Evolutionary conservation across 1,140 invertebrate genomes (phyloP), one percentile per base, ranked within the genome.

Genomic region (Zaprionus nigranus): DNA sequence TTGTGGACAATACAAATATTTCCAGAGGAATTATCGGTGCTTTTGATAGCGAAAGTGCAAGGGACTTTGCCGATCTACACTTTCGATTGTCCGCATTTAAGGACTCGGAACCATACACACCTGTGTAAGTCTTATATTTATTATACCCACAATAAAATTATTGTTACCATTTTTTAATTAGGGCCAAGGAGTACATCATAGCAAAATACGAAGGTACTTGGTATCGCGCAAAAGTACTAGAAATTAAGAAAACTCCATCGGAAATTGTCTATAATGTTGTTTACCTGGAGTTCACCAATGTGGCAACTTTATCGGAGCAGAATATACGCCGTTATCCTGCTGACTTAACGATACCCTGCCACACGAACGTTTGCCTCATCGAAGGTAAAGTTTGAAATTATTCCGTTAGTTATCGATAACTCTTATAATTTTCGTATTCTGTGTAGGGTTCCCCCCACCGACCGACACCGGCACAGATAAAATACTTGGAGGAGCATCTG

Each of bases 301-400:
- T 65, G 12, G 72, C 63, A 20, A 64, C 66, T 17, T 17, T 91
- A n/a, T 62, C 54, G 0, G 72, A 62, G 5, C 0, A 58, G 5
- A 56, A 78, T 36, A 92, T 92, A 30, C 76, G 85, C 4, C 90
- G 81, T 11, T 92, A 90, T 82, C 85, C 90, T 3, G n/a, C 38
- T 15, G 62, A 74, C 12, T 56, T 90, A 3, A 69, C 17, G 2
- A 28, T 63, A 9, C 72, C 81, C 2, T 92, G 90, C 40, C 12
- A 43, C 12, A 90, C 85, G 5, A 91, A 57, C 53, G 17, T 90
- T 43, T 92, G 90, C 53, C 36, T 87, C 15, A 77, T 92, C 46
- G 78, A 91, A 26, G 90, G 90, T 91, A 20, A 38, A 57, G 17
- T 46, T 46, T n/a, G 22, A 15, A 15, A 20, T 28, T 17, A 13